Conservation (phyloP, 2,888 invertebrate genomes). For the Noctuana brunneofusca region DNA sequence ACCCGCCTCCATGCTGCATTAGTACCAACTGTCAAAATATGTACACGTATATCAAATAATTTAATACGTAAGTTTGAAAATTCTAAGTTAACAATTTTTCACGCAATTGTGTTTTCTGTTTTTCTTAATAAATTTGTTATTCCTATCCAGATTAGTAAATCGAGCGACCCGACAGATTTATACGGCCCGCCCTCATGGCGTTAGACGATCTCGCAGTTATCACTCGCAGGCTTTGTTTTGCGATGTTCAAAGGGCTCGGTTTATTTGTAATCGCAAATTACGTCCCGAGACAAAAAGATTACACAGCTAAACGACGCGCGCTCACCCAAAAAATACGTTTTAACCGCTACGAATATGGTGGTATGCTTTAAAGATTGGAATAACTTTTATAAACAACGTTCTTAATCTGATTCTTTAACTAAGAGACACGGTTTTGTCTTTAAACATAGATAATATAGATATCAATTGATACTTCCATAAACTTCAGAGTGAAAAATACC, state of each 20-base stretch:
- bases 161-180: not conserved
- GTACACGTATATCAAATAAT: no score
- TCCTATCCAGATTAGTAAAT: not conserved
- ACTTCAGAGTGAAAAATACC: no score
- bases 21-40: no score
- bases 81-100: no score
- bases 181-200: conserved; percentile 15
- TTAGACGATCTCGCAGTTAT: conserved; percentile 31
- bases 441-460: no score
- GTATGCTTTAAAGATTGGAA: conserved; percentile 15
- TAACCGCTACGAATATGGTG: conserved; percentile 20
- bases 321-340: conserved; percentile 65
- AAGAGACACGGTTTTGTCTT: no score
- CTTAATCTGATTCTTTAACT: no score
- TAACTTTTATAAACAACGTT: conserved; percentile 2
- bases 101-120: no score
- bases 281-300: conserved; percentile 59
- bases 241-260: conserved; percentile 55
- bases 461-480: no score
- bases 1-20: no score
- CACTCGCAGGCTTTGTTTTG: conserved; percentile 33
- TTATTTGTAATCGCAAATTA: conserved; percentile 73
- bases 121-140: not conserved
- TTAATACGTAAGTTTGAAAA: no score
- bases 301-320: conserved; percentile 65